Evolutionary conservation across 37 sponge, comb jelly and placozoan species (phyloP).

Genomic region (Chondrilla cf. caribensis): DNA sequence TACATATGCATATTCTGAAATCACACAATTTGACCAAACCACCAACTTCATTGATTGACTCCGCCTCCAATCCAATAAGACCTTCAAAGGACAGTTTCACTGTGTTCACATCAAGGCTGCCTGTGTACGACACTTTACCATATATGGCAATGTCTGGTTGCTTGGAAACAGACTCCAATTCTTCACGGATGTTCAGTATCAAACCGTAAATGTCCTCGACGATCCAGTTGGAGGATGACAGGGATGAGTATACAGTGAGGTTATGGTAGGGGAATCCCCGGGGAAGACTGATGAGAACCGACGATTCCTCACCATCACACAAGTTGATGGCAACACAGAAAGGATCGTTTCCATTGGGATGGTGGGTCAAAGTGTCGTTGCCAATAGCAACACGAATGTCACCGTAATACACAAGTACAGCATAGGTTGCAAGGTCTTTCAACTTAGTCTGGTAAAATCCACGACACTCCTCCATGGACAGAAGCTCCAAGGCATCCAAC

Average conservation of each 20-base stretch:
- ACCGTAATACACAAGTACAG: constrained; percentile 12
- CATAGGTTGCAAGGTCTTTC: background rate
- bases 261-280: background rate
- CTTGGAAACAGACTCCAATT: background rate
- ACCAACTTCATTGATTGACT: background rate
- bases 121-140: background rate
- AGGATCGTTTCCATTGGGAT: background rate
- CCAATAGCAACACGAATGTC: background rate
- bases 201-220: background rate
- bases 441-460: background rate
- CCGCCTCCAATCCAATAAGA: background rate
- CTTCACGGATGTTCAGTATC: background rate
- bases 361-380: background rate
- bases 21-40: background rate
- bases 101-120: background rate
- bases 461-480: background rate
- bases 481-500: background rate
- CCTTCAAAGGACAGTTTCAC: background rate
- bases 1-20: background rate
- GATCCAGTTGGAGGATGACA: background rate
- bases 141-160: background rate
- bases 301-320: background rate
- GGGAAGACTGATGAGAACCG: constrained; percentile 8
- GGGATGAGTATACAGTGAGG: background rate
- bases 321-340: constrained; percentile 14